phyloP scores from a whole-genome alignment of 64 coral and sea anemone genomes.

The Montipora cactus region DNA sequence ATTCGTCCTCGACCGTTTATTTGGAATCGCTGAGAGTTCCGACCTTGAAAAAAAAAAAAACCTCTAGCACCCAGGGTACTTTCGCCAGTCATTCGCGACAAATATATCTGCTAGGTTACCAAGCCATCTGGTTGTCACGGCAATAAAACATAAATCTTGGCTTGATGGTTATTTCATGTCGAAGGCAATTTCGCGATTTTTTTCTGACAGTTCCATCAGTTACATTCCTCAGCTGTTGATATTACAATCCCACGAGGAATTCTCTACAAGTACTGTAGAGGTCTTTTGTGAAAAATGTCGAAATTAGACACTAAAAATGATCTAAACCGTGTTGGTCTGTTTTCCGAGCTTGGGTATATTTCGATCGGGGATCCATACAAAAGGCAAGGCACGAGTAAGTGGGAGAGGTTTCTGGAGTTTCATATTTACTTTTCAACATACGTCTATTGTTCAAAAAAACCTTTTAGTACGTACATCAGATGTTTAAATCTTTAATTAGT shows the following conservation, averaged over 20 bases:
- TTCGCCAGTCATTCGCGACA: neutral
- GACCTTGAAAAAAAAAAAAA: too few species aligned
- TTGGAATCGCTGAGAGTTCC: too few species aligned
- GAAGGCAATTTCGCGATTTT: neutral
- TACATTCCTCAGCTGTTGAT: neutral
- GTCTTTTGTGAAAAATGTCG: neutral
- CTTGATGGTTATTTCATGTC: neutral
- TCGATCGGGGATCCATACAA: constrained; percentile 96
- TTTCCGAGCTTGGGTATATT: constrained; percentile 97
- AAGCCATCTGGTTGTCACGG: constrained; percentile 4
- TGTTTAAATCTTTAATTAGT: too few species aligned
- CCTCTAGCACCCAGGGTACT: too few species aligned
- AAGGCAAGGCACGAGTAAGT: constrained; percentile 75
- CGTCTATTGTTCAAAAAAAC: too few species aligned
- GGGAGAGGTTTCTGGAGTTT: neutral
- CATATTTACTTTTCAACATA: neutral
- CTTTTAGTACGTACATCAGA: too few species aligned
- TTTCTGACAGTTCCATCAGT: neutral
- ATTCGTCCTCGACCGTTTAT: too few species aligned
- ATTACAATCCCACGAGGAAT: neutral
- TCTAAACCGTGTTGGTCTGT: constrained; percentile 92
- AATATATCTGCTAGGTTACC: neutral
- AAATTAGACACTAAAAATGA: constrained; percentile 86
- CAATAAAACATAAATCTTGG: neutral
- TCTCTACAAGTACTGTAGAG: neutral